These are phyloP conservation scores for Philopedon plagiatum DNA, from an alignment of 2,888 invertebrate genomes.

Conservation along the genomic window DNA sequence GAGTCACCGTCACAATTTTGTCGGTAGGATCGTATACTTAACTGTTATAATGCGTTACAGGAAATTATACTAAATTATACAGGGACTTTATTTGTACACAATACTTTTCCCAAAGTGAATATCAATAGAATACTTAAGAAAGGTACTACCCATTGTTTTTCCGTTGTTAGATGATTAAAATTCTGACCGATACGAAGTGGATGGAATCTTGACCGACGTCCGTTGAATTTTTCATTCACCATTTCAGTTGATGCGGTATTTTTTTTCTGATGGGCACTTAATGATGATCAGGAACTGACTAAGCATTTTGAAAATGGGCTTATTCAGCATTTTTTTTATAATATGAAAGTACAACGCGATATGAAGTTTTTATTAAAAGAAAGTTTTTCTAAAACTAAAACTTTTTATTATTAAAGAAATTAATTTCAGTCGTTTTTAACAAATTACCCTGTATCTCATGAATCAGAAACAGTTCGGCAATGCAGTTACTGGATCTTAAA, in stretches of 20 bases:
- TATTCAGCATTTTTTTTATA: too few relatives aligned
- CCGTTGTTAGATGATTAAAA: conserved; percentile 13
- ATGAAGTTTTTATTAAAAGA: too few relatives aligned
- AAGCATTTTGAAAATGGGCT: not conserved
- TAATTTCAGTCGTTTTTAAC: too few relatives aligned
- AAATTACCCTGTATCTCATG: too few relatives aligned
- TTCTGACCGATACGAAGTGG: conserved; percentile 11
- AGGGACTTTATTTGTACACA: conserved; percentile 46
- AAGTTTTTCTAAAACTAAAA: too few relatives aligned
- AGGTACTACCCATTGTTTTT: conserved; percentile 35
- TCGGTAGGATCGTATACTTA: too few relatives aligned
- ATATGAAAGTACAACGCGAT: too few relatives aligned
- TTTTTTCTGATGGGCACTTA: not conserved
- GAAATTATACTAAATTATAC: conserved; percentile 38
- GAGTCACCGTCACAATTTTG: too few relatives aligned
- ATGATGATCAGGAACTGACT: not conserved
- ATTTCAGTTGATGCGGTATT: not conserved
- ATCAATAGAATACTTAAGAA: conserved; percentile 43
- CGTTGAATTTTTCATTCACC: conserved; percentile 37
- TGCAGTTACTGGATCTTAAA: too few relatives aligned
- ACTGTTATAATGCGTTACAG: conserved; percentile 37
- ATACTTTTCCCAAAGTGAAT: conserved; percentile 41
- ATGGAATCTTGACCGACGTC: conserved; percentile 13
- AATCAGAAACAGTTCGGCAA: too few relatives aligned
- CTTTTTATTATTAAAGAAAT: too few relatives aligned